Percentiles rank a stretch among this genome's conserved stretches.
phyloP scores from a whole-genome alignment of 1,140 invertebrate species.

The Drosophila navojoa region DNA sequence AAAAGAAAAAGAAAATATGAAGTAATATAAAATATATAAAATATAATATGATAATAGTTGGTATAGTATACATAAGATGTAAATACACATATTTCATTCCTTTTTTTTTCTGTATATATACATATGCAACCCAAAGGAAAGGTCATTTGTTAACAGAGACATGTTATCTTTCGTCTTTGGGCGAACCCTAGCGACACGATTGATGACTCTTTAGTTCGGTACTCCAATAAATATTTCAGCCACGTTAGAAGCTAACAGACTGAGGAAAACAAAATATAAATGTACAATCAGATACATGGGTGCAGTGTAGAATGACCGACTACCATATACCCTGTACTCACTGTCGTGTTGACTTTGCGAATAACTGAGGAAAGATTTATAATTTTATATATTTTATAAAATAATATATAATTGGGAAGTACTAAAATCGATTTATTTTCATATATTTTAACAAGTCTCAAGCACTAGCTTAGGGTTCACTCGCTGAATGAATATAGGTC shows the following conservation, averaged over 20 bases:
- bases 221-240: slow-evolving; percentile 37
- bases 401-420: too few relatives aligned
- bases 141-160: neutral
- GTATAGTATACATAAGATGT: too few relatives aligned
- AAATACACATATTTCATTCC: too few relatives aligned
- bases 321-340: neutral
- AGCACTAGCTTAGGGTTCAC: too few relatives aligned
- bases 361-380: too few relatives aligned
- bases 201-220: slow-evolving; percentile 1
- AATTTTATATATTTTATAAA: too few relatives aligned
- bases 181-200: slow-evolving; percentile 3
- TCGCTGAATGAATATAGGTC: too few relatives aligned
- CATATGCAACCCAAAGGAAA: too few relatives aligned
- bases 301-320: neutral
- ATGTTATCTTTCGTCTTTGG: neutral
- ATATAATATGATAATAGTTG: slow-evolving; percentile 3
- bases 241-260: slow-evolving; percentile 35
- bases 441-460: too few relatives aligned
- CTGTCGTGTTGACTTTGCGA: too few relatives aligned
- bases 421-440: too few relatives aligned
- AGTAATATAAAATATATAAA: neutral
- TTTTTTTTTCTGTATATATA: too few relatives aligned
- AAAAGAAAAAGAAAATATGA: neutral
- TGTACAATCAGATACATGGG: neutral
- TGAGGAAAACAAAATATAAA: slow-evolving; percentile 8